Conservation (phyloP, 2,888 invertebrate genomes). For the Plagiodera versicolora region DNA sequence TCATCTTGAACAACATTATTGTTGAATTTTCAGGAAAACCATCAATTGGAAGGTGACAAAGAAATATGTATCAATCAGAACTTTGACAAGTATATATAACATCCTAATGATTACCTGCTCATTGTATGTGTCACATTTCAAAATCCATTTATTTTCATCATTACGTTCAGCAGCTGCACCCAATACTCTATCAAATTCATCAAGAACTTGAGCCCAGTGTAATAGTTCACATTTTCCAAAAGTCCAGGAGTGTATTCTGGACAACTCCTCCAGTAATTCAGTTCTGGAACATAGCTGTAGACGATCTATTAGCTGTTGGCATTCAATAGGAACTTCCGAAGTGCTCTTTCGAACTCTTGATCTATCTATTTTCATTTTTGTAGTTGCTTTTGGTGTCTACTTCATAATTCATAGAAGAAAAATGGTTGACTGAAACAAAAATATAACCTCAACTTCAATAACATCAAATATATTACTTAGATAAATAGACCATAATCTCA, state of each 20-base stretch:
- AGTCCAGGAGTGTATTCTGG: constrained; percentile 77
- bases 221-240: constrained; percentile 86
- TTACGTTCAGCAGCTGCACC: constrained; percentile 70
- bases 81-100: too few species aligned
- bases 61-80: too few species aligned
- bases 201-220: constrained; percentile 84
- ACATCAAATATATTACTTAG: too few species aligned
- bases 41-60: too few species aligned
- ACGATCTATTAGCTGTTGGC: constrained; percentile 73
- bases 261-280: constrained; percentile 68
- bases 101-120: constrained; percentile 35
- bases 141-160: constrained; percentile 66
- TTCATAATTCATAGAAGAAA: constrained; percentile 17
- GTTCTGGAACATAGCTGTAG: constrained; percentile 67
- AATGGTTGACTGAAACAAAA: constrained; percentile 18
- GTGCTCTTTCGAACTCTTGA: constrained; percentile 80
- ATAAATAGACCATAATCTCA: not conserved
- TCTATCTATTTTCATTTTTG: constrained; percentile 77
- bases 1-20: too few species aligned
- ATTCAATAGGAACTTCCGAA: constrained; percentile 79
- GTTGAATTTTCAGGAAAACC: too few species aligned
- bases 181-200: constrained; percentile 73
- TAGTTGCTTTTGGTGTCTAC: constrained; percentile 18
- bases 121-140: constrained; percentile 68
- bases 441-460: constrained; percentile 11